Evolutionary conservation across 2,797 vertebrate genomes (phyloP).

Genomic region (Enteromius paludinosus): DNA sequence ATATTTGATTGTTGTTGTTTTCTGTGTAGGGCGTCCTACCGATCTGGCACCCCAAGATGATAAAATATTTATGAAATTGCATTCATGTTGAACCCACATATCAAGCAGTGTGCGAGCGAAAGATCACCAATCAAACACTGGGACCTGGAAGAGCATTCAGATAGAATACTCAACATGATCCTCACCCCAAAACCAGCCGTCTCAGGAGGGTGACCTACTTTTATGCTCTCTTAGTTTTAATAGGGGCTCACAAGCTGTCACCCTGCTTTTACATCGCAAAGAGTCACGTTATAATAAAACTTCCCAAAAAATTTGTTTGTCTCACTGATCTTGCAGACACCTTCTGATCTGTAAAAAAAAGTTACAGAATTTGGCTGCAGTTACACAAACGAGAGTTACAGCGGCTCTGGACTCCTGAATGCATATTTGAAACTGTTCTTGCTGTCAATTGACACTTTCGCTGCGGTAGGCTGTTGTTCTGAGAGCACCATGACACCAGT

Average conservation of each 20-base stretch:
- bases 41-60: not conserved
- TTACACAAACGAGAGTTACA: slow-evolving; percentile 17
- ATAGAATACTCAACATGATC: slow-evolving; percentile 52
- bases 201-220: slow-evolving; percentile 52
- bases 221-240: slow-evolving; percentile 39
- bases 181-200: slow-evolving; percentile 38
- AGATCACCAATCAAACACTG: slow-evolving; percentile 51
- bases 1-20: not conserved
- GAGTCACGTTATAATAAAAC: slow-evolving; percentile 44
- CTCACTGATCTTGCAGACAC: slow-evolving; percentile 3
- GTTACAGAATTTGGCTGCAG: not conserved
- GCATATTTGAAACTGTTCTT: slow-evolving; percentile 34
- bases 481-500: slow-evolving; percentile 40
- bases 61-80: slow-evolving; percentile 18
- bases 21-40: not conserved
- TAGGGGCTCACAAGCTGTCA: slow-evolving; percentile 39
- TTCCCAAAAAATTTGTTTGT: slow-evolving; percentile 2
- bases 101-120: slow-evolving; percentile 17
- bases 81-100: slow-evolving; percentile 27
- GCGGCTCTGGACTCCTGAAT: slow-evolving; percentile 13
- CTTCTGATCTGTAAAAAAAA: slow-evolving; percentile 14
- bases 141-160: slow-evolving; percentile 57
- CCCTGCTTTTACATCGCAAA: slow-evolving; percentile 37
- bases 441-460: slow-evolving; percentile 25
- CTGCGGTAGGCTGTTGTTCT: slow-evolving; percentile 19